phyloP scores from a whole-genome alignment of 2,888 invertebrate species.

The Campoplex nolae region DNA sequence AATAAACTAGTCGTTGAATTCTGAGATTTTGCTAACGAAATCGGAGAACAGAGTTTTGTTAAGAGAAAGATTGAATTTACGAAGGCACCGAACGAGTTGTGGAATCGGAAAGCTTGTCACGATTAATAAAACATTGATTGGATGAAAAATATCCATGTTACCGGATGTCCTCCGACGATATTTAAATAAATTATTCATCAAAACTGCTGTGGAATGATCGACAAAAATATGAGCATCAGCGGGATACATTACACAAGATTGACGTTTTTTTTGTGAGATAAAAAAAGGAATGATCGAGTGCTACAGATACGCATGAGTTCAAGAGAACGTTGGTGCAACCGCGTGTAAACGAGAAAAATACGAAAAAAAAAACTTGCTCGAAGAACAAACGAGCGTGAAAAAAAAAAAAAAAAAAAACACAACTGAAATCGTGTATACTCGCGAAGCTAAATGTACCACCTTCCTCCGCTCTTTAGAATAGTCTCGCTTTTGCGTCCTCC shows the following conservation, averaged over 20 bases:
- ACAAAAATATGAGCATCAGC: background rate
- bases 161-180: background rate
- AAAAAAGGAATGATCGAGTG: slow-evolving; percentile 4
- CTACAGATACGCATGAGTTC: background rate
- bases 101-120: background rate
- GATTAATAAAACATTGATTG: background rate
- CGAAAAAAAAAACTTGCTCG: slow-evolving; percentile 21
- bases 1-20: slow-evolving; percentile 20
- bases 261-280: background rate
- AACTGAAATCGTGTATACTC: slow-evolving; percentile 31
- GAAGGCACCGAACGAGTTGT: background rate
- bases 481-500: slow-evolving; percentile 41
- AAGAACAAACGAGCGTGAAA: slow-evolving; percentile 48
- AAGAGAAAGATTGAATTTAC: background rate
- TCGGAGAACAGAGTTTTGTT: background rate
- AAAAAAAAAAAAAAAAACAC: slow-evolving; percentile 51
- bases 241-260: background rate
- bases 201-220: background rate
- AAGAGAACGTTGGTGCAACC: slow-evolving; percentile 18
- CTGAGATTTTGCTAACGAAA: background rate
- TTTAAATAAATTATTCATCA: background rate
- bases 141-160: background rate
- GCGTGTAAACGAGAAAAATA: slow-evolving; percentile 31
- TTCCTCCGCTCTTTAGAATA: slow-evolving; percentile 58
- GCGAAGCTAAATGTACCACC: slow-evolving; percentile 62